These are phyloP conservation scores for Littorina saxatilis DNA, from an alignment of 1,140 invertebrate species.

Conservation along the genomic window DNA sequence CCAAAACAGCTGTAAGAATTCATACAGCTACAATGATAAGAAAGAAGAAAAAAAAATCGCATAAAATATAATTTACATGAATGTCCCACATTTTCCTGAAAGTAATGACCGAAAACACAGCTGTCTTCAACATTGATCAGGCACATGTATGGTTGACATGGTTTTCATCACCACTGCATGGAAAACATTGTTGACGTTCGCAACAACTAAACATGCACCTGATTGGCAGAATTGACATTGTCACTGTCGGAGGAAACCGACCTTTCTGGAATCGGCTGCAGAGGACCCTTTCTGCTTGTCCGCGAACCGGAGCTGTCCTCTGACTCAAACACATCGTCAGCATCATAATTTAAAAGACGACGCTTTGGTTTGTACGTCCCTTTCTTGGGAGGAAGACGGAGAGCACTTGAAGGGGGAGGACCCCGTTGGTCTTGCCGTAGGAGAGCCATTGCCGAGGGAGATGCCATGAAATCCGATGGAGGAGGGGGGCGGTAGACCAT, in stretches of 20 bases:
- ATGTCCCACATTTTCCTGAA: too few species aligned
- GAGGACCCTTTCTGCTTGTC: slow-evolving; percentile 39
- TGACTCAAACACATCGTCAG: slow-evolving; percentile 67
- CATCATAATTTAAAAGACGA: slow-evolving; percentile 61
- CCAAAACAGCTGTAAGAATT: too few species aligned
- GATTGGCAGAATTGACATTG: not conserved
- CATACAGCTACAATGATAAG: too few species aligned
- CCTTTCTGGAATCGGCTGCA: slow-evolving; percentile 56
- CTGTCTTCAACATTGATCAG: too few species aligned
- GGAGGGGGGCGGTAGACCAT: slow-evolving; percentile 1
- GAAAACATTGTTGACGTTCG: too few species aligned
- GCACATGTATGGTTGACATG: too few species aligned
- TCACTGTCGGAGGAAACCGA: slow-evolving; percentile 33
- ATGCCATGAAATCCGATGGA: not conserved
- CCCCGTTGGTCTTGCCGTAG: not conserved
- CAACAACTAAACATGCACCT: not conserved
- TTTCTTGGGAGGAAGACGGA: not conserved
- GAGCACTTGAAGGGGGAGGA: too few species aligned
- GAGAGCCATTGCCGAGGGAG: slow-evolving; percentile 15
- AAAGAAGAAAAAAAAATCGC: too few species aligned
- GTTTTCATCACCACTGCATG: too few species aligned
- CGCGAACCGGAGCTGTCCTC: slow-evolving; percentile 58
- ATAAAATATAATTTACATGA: too few species aligned
- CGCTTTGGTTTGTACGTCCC: slow-evolving; percentile 57
- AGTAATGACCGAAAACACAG: too few species aligned